Base-by-base conservation (phyloP, 2,888 invertebrate species). In the Rhagonycha fulva region DNA sequence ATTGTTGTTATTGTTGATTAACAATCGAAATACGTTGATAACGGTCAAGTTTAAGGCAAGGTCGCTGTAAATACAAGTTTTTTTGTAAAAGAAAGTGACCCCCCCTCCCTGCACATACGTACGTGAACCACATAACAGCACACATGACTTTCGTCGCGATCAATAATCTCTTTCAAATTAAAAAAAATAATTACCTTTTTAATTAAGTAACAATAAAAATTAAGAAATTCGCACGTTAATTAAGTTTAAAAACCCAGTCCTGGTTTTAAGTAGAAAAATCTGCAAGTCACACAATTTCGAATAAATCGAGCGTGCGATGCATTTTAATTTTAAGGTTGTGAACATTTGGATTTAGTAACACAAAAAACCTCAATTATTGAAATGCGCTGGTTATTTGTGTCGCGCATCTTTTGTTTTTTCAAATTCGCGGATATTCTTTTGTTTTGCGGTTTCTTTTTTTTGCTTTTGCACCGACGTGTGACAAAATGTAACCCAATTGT, bases 31-130 rank as follows among this genome's bases (percentile, higher is more conserved):
- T 23, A 66, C n/a, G 26, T n/a, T 23, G 63, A 24, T 26, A 66
- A 66, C 24, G 26, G 26, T 66, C 63, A 66, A 66, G 63, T 66
- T 66, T 66, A 66, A 66, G 63, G 63, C 63, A 66, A 66, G 63
- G 63, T 66, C 63, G 63, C 26, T 66, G 47, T 47, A n/a, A 47
- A 66, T 26, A 66, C 63, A 66, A 66, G 63, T 66, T 66, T 66
- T 63, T 26, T 66, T 12, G 24, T 26, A n/a, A 23, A 66, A 66
- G 63, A 66, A 66, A 66, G 63, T 66, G 63, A 66, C 24, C 63
- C 63, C 24, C 23, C 47, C 47, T 2, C 24, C 23, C 47, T n/a
- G 2, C 26, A n/a, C 24, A 1, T 66, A 5, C 24, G 3, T 66
- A 5, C 24, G n/a, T 63, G 63, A 24, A 63, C 63, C 63, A 63